phyloP scores from a whole-genome alignment of 2,113 vertebrate species.

The Brachypodius melanocephalos region DNA sequence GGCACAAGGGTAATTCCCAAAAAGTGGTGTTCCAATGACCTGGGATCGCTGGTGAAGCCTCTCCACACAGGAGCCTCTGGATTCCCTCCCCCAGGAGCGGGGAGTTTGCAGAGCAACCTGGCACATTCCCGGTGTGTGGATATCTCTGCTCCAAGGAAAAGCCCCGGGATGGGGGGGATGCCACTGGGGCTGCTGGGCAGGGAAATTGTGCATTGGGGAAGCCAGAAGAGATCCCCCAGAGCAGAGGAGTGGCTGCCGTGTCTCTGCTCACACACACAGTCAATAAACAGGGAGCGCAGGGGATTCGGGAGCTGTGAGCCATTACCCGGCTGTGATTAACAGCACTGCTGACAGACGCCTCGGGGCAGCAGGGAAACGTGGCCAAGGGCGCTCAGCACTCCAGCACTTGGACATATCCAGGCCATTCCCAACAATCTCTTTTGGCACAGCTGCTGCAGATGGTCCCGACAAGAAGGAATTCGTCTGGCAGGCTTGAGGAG shows the following conservation, averaged over 20 bases:
- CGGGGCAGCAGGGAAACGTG: not conserved
- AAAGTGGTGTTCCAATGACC: no score
- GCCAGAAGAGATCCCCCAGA: not conserved
- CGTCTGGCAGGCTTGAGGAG: not conserved
- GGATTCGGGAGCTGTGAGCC: not conserved
- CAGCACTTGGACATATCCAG: not conserved
- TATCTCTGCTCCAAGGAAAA: not conserved
- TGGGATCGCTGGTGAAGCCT: not conserved
- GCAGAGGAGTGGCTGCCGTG: accelerated
- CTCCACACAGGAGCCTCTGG: not conserved
- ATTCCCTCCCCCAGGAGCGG: not conserved
- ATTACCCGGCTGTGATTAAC: not conserved
- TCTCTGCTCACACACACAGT: not conserved
- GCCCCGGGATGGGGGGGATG: accelerated
- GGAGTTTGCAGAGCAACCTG: not conserved
- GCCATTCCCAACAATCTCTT: not conserved
- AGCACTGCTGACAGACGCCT: not conserved
- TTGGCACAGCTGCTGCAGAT: constrained; percentile 38
- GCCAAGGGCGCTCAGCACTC: not conserved
- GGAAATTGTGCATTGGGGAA: not conserved
- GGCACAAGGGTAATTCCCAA: not conserved
- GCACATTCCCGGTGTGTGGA: accelerated
- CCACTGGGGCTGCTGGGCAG: not conserved
- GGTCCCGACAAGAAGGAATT: not conserved
- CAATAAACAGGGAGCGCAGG: not conserved